phyloP scores from a whole-genome alignment of 1,140 invertebrate genomes.

The Philopotamus ludificatus region DNA sequence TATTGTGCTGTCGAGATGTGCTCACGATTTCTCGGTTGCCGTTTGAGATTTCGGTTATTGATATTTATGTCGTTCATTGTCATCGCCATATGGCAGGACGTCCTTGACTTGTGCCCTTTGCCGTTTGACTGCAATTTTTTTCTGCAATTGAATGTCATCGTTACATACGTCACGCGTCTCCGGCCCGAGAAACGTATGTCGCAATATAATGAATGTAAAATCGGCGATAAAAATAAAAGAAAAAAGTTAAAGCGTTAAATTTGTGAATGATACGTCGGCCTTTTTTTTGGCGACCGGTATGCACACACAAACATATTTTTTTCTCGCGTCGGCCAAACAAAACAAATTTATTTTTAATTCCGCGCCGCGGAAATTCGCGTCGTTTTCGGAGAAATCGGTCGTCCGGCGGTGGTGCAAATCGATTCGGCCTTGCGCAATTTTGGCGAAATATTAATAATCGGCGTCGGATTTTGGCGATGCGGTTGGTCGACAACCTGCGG shows the following conservation, averaged over 20 bases:
- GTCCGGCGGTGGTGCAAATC: constrained; percentile 2
- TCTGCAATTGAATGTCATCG: too few species aligned
- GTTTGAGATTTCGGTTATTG: too few species aligned
- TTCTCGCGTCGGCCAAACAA: not conserved
- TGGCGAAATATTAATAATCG: constrained; percentile 8
- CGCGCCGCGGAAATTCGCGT: not conserved
- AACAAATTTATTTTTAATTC: constrained; percentile 10
- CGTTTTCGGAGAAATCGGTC: constrained; percentile 17
- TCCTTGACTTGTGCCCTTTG: too few species aligned
- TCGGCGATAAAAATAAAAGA: not conserved
- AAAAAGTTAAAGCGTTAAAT: not conserved
- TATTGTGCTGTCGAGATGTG: too few species aligned
- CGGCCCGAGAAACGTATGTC: not conserved
- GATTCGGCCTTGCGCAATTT: constrained; percentile 21
- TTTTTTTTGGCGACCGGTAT: constrained; percentile 1
- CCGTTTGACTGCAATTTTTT: too few species aligned
- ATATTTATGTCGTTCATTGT: too few species aligned
- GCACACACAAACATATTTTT: not conserved
- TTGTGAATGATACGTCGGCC: not conserved
- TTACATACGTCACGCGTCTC: too few species aligned
- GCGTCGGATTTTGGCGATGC: not conserved
- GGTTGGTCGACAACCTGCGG: constrained; percentile 11
- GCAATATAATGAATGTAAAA: not conserved
- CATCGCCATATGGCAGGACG: too few species aligned
- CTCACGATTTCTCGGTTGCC: too few species aligned